A percentile compares a stretch with the other conserved stretches of the same genome.
Evolutionary conservation across 2,113 vertebrate genomes (phyloP).

Genomic region (Indicator indicator): DNA sequence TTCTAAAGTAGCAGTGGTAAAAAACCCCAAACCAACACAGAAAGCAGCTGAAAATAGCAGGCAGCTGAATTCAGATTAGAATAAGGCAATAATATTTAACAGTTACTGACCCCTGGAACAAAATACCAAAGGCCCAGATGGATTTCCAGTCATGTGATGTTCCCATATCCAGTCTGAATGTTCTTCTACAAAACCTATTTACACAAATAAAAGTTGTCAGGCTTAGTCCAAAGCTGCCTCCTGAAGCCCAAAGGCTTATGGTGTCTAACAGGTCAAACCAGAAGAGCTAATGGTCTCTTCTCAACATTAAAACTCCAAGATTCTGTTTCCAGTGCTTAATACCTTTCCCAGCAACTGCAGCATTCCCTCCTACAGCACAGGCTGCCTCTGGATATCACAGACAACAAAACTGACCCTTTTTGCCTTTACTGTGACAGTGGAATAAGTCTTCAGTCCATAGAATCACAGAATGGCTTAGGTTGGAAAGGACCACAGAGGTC

Average conservation of each 20-base stretch:
- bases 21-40: neutral
- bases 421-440: neutral
- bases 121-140: neutral
- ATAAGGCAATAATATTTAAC: slow-evolving; percentile 8
- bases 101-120: neutral
- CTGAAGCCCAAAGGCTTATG: neutral
- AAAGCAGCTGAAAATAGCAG: neutral
- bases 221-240: neutral
- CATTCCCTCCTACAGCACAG: neutral
- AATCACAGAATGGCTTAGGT: too few species aligned
- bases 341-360: neutral
- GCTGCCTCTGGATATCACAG: neutral
- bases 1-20: neutral
- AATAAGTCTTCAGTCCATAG: neutral
- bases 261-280: neutral
- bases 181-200: neutral
- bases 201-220: neutral
- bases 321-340: neutral
- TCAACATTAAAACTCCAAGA: neutral
- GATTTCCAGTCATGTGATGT: neutral
- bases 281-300: neutral
- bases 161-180: neutral
- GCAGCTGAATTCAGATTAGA: neutral
- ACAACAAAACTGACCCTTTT: neutral
- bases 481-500: too few species aligned